Evolutionary conservation across 2,888 invertebrate species (phyloP), one percentile per base, ranked within the genome.

Genomic region (Drosophila peninsularis): DNA sequence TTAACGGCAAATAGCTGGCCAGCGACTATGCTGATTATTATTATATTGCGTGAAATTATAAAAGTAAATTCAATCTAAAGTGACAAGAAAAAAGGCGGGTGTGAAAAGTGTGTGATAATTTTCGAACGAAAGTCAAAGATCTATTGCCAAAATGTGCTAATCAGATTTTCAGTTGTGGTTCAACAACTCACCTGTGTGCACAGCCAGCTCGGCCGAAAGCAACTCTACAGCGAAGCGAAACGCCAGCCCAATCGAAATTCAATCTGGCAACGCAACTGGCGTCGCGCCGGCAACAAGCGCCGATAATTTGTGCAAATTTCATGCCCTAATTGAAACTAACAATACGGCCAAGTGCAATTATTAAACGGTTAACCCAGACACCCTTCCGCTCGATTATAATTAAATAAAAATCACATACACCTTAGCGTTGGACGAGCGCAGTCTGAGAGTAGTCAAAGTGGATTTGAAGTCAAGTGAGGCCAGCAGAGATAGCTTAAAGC

Each of bases 81-180:
- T 53, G 60, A 36, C 44, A 19, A 19, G 19, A 79, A 47, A 63
- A 64, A 71, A 88, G 78, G 70, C 75, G 89, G 90, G 90, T 91
- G 91, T 90, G 90, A 90, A 85, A 85, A 91, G 90, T 91, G 90
- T 78, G 88, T 88, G 87, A 84, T 89, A 87, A 90, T 87, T 89
- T 82, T 69, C 72, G 66, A 78, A 83, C 71, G 80, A 81, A 78
- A 68, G 62, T 56, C 65, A 47, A 44, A 62, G 75, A 71, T 71
- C 71, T 63, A 52, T 45, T 77, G 67, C 53, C 71, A 75, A 85
- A 82, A 82, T 72, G 83, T 82, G 91, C 81, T 90, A 90, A 90
- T 90, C 79, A 81, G 81, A 32, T 88, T 88, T 84, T 78, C 69
- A 71, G 81, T 85, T 86, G 67, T 75, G 83, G 80, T 86, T 81